Conservation (phyloP, 2,113 vertebrate species). For the Apeltes quadracus region DNA sequence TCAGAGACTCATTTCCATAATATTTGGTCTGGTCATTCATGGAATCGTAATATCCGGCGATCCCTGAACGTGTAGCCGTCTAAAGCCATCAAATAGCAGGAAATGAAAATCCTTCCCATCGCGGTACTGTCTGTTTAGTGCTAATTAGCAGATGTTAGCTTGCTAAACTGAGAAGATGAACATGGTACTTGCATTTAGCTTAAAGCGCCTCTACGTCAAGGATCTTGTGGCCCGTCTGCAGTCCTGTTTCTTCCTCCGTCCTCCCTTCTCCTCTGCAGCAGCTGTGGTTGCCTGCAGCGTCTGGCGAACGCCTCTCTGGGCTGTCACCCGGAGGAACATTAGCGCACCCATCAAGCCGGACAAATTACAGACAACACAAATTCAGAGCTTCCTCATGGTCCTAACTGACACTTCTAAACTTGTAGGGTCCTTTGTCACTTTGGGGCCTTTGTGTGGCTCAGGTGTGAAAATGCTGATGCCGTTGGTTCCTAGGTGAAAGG, state of each 20-base stretch:
- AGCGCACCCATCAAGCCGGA: conserved; percentile 44
- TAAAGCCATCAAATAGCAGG: neutral
- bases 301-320: conserved; percentile 50
- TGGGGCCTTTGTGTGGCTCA: conserved; percentile 4
- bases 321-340: conserved; percentile 60
- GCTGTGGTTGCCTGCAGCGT: conserved; percentile 65
- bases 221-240: neutral
- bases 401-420: neutral
- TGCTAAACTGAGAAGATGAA: neutral
- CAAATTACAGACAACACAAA: conserved; percentile 26
- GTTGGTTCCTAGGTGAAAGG: neutral
- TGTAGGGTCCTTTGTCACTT: conserved; percentile 2
- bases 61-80: neutral
- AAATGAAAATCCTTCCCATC: neutral
- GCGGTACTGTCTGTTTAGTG: neutral
- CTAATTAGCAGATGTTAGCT: neutral
- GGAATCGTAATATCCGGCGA: neutral
- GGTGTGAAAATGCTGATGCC: neutral
- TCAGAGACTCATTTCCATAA: neutral
- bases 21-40: neutral
- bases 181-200: neutral
- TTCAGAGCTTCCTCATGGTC: conserved; percentile 6
- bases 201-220: neutral
- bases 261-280: conserved; percentile 44
- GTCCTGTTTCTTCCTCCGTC: conserved; percentile 1